Evolutionary conservation across 1,140 invertebrate genomes (phyloP), one percentile per base, ranked within the genome.

Genomic region (Vanessa tameamea): DNA sequence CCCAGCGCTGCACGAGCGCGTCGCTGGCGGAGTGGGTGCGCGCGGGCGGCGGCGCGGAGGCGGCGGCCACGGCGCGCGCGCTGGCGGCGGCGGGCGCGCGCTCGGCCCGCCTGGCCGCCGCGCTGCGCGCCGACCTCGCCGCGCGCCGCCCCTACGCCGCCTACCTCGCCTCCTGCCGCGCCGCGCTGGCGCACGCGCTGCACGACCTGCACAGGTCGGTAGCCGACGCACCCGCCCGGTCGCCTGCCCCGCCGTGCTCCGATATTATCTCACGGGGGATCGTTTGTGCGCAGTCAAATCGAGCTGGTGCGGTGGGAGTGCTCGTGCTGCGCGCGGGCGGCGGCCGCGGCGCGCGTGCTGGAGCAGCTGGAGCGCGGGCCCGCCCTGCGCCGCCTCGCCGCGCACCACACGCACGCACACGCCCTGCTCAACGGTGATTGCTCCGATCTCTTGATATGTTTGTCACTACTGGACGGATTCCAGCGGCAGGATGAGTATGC

Each of bases 161-260:
- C 2, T 97, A 97, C 88, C 91, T 97, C 59, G 94, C 96, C 50
- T 92, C 95, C 61, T 96, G 95, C 83, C 92, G 96, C 50, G 95
- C 96, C 75, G 94, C 95, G 5, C 89, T 97, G 7, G 89, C 97
- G 43, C 94, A 95, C 37, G 94, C 95, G 4, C 87, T 95, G 26
- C 93, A 95, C 47, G 94, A 95, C 77, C 89, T 97, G n/a, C 94
- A 95, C 67, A 93, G 94, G 90, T 93, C 12, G 13, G 31, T n/a
- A 26, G 9, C 51, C 8, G 5, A 16, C 53, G 1, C 16, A 4
- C 15, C 9, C 53, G n/a, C 0, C 5, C 14, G 1, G 14, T 4
- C 3, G 14, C n/a, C 12, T 4, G n/a, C 48, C 48, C 48, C 48
- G 48, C 13, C 3, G 13, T 20, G 20, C 20, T 8, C n/a, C 13